Evolutionary conservation across 2,113 vertebrate species (phyloP).

Genomic region (Pantherophis guttatus): DNA sequence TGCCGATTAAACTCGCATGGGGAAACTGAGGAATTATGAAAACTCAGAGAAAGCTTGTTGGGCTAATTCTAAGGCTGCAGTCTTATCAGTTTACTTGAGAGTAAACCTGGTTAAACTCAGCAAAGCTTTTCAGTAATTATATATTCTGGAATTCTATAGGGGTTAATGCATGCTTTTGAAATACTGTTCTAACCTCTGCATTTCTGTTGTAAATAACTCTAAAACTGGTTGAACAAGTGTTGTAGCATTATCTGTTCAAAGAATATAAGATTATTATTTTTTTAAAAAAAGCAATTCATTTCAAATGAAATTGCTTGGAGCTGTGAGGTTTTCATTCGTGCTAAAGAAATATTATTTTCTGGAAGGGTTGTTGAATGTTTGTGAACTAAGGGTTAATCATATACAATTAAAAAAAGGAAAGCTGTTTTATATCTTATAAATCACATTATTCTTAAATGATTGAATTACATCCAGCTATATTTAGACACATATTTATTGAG

Average conservation of each 20-base stretch:
- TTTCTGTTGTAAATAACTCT: constrained; percentile 62
- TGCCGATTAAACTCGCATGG: background rate
- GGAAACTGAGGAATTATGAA: background rate
- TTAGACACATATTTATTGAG: background rate
- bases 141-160: constrained; percentile 13
- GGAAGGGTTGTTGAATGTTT: background rate
- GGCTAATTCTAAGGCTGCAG: background rate
- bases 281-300: constrained; percentile 44
- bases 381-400: background rate
- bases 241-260: constrained; percentile 53
- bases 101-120: background rate
- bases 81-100: background rate
- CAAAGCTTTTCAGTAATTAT: background rate
- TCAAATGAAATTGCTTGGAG: constrained; percentile 42
- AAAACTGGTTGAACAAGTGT: constrained; percentile 43
- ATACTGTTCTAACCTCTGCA: constrained; percentile 48
- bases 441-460: background rate
- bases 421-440: background rate
- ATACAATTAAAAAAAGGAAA: background rate
- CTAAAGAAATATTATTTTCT: background rate
- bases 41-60: no score
- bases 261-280: constrained; percentile 43
- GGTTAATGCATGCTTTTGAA: constrained; percentile 15
- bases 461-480: background rate
- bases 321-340: constrained; percentile 17